Evolutionary conservation across 2,797 vertebrate species (phyloP).

Genomic region (Rhinella marina): DNA sequence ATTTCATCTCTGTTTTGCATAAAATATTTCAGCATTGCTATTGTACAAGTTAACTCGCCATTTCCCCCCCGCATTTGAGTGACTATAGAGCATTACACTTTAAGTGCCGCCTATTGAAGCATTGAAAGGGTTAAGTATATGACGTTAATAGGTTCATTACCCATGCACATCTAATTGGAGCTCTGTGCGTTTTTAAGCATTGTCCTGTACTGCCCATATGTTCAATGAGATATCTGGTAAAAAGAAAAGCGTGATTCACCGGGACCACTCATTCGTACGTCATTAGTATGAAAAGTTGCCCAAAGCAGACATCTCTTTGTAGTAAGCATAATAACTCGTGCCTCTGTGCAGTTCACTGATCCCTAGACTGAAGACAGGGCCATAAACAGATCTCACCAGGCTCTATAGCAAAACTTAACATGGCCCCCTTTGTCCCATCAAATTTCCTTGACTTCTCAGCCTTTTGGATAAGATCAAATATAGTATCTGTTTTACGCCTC

Average conservation of each 20-base stretch:
- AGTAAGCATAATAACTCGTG: conserved; percentile 8
- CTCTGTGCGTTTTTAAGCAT: neutral
- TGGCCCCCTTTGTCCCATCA: too few relatives aligned
- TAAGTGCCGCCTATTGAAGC: neutral
- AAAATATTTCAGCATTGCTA: neutral
- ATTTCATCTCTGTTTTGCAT: conserved; percentile 20
- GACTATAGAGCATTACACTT: neutral
- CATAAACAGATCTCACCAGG: neutral
- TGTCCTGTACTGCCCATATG: neutral
- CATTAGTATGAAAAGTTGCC: conserved; percentile 2
- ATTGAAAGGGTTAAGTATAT: conserved; percentile 25
- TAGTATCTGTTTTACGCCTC: too few relatives aligned
- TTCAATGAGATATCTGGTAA: neutral
- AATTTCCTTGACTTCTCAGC: too few relatives aligned
- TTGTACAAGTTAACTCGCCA: neutral
- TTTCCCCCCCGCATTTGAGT: neutral
- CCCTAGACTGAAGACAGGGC: neutral
- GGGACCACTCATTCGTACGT: conserved; percentile 10
- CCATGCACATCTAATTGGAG: conserved; percentile 30
- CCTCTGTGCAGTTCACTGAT: neutral
- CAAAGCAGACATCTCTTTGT: neutral
- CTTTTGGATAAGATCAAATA: too few relatives aligned
- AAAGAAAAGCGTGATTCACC: conserved; percentile 11
- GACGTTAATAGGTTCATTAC: neutral
- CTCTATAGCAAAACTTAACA: too few relatives aligned